Base-by-base conservation (phyloP, 2,797 vertebrate genomes). In the Pristis pectinata region DNA sequence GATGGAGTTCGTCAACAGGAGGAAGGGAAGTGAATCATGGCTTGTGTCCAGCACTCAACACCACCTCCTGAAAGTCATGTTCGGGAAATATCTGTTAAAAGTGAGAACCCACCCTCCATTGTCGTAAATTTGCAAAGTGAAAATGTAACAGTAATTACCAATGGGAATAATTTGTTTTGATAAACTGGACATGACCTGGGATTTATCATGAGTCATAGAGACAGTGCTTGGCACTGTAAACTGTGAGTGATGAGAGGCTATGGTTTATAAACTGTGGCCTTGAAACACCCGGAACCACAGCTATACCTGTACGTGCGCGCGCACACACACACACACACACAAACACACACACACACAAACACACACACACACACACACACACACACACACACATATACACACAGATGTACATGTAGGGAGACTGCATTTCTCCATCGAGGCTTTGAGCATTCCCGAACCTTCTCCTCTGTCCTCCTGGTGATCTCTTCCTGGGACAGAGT, bases 171-270 rank as follows among this genome's bases (percentile, higher is more conserved):
- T 67, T 37, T 92, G 61, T 70, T 67, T 92, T 92, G 89, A 5
- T 92, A 67, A 92, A 92, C 89, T 64, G 89, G 1, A 8, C 67
- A 27, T 9, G 89, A 92, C n/a, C 89, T 27, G 61, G 6, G 19
- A 92, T 92, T 64, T 22, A 92, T 67, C n/a, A 19, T 92, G n/a
- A 67, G 89, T 67, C 89, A 67, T 67, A 70, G 67, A 34, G 92
- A 27, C 64, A 41, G 53, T 53, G n/a, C 24, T 67, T 41, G 89
- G 89, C 59, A 85, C 85, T 85, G 61, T 85, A 6, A 67, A 19
- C 41, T 3, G 56, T 19, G 5, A 67, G 67, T 61, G 27, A 61
- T 34, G 56, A 44, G 30, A 92, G 89, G 67, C 59, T 10, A 61
- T 67, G 61, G 92, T 92, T 70, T 92, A 37, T n/a, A 37, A 64